These are phyloP conservation scores for Zootoca vivipara DNA, from an alignment of 2,113 vertebrate species.

Conservation along the genomic window DNA sequence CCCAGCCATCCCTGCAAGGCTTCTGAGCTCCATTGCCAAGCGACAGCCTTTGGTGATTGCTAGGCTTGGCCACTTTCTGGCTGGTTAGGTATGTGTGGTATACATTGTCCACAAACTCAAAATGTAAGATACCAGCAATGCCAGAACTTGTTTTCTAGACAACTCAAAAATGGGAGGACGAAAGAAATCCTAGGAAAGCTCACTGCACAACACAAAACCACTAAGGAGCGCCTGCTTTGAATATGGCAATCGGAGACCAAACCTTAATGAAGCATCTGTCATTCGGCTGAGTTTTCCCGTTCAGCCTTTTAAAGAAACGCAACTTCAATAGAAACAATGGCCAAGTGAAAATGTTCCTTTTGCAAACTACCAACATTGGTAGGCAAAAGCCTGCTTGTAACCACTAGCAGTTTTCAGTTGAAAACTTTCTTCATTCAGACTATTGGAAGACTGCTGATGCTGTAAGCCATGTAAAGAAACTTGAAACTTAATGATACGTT, in stretches of 20 bases:
- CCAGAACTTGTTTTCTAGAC: background rate
- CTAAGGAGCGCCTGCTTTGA: background rate
- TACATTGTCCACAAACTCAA: background rate
- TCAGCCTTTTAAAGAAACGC: background rate
- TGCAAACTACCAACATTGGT: background rate
- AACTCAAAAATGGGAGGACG: background rate
- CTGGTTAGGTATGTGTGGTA: slow-evolving; percentile 53
- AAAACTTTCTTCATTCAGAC: background rate
- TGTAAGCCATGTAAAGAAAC: background rate
- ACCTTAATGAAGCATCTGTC: background rate
- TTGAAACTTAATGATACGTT: background rate
- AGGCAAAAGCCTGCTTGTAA: background rate
- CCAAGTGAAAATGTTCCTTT: slow-evolving; percentile 12
- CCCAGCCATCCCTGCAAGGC: slow-evolving; percentile 81
- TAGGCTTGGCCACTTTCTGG: slow-evolving; percentile 81
- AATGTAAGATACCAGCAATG: background rate
- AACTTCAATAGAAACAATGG: background rate
- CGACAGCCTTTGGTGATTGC: slow-evolving; percentile 88
- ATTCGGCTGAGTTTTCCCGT: slow-evolving; percentile 3
- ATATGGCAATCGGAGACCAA: background rate
- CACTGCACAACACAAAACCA: accelerated
- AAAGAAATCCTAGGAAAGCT: background rate
- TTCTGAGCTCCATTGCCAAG: slow-evolving; percentile 80
- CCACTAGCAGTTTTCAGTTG: background rate
- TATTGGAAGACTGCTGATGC: background rate